These are phyloP conservation scores for Drosophila differens DNA, from an alignment of 2,888 invertebrate genomes.

Conservation along the genomic window DNA sequence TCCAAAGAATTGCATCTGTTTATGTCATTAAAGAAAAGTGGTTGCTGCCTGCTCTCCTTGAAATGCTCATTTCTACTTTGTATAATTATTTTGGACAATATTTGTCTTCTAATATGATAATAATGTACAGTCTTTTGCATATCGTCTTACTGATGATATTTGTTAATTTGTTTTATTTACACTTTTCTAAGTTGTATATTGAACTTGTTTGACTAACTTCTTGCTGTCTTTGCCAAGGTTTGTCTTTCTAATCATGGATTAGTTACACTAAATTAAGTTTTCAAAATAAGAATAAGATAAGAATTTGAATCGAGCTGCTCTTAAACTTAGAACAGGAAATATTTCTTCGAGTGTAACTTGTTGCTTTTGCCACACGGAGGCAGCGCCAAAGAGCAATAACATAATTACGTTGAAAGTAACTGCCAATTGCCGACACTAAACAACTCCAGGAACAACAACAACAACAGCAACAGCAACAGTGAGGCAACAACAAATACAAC, in stretches of 20 bases:
- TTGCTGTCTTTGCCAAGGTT: neutral
- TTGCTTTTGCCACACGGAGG: slow-evolving; percentile 52
- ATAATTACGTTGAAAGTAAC: slow-evolving; percentile 74
- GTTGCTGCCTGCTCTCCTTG: neutral
- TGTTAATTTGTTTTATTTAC: neutral
- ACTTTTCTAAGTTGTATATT: neutral
- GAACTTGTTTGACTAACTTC: neutral
- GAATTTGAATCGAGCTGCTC: neutral
- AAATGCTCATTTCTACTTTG: neutral
- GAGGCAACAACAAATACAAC: slow-evolving; percentile 11
- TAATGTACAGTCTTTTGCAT: fast-evolving
- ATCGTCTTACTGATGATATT: neutral
- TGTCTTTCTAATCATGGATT: neutral
- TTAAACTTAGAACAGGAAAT: neutral
- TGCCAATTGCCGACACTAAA: slow-evolving; percentile 75
- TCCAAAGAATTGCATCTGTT: neutral
- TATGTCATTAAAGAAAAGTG: neutral
- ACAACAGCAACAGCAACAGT: slow-evolving; percentile 28
- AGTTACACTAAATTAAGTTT: neutral
- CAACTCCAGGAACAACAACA: slow-evolving; percentile 64
- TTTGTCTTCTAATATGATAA: neutral
- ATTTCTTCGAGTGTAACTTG: slow-evolving; percentile 35
- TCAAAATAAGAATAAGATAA: fast-evolving
- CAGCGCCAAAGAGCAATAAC: slow-evolving; percentile 67
- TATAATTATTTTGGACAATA: neutral